A percentile compares a stretch with the other conserved stretches of the same genome.
These are phyloP conservation scores for Eurystomus glaucurus DNA, from an alignment of 2,797 vertebrate genomes.

Conservation along the genomic window DNA sequence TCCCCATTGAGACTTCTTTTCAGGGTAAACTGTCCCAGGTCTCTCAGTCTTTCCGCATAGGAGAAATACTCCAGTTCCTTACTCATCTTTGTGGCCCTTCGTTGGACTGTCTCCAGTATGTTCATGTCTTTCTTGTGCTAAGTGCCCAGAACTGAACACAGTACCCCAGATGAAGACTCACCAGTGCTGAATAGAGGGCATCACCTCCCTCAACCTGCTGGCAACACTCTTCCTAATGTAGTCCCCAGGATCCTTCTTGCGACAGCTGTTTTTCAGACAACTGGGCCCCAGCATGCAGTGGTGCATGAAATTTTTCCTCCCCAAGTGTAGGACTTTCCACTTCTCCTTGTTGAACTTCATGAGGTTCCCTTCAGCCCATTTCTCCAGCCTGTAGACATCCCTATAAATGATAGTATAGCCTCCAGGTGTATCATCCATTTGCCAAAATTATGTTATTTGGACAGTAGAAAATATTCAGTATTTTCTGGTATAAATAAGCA, in stretches of 20 bases:
- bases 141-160: not conserved
- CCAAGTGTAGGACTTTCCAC: not conserved
- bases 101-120: not conserved
- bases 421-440: rapidly evolving
- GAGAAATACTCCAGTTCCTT: not conserved
- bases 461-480: not conserved
- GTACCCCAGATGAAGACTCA: not conserved
- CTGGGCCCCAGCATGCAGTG: not conserved
- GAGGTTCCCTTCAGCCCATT: not conserved
- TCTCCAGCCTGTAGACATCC: not conserved
- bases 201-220: rapidly evolving
- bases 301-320: not conserved
- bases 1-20: not conserved
- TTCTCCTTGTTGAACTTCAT: not conserved
- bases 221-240: rapidly evolving
- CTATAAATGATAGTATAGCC: not conserved
- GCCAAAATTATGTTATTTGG: not conserved
- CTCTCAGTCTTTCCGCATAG: not conserved
- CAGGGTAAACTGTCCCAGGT: not conserved
- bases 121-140: not conserved
- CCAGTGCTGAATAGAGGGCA: not conserved
- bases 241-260: not conserved
- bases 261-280: not conserved
- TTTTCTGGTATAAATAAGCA: not conserved
- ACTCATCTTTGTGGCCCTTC: not conserved